Base-by-base conservation (phyloP, 2,797 vertebrate species). In the Lophotriccus pileatus region DNA sequence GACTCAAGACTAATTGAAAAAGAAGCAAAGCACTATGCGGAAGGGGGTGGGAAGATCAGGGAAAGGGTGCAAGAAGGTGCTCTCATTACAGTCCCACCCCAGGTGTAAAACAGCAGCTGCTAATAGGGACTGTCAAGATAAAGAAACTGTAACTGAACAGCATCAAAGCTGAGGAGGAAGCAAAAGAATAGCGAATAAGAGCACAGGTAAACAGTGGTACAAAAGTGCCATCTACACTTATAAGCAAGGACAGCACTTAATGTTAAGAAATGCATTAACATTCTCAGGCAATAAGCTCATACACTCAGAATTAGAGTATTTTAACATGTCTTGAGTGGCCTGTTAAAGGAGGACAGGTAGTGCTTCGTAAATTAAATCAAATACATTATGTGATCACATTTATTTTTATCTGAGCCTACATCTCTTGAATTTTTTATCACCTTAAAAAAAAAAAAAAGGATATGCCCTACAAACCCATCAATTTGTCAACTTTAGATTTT, bases 311-410 rank as follows among this genome's bases (percentile, higher is more conserved):
- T 89, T 84, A 86, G 62, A 92, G 49, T 10, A 20, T 70, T 94
- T 97, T 87, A 94, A 58, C 92, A 36, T 63, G 55, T 49, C 89
- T 96, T 76, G 81, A 94, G 90, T 90, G 85, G 84, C 84, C 88
- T 75, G 84, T 90, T 93, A 84, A 67, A 89, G 50, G 49, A 96
- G 80, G 73, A 96, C 89, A 97, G 90, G 94, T 94, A 94, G 53
- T 87, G 79, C 81, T 97, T 95, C 93, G 93, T 97, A 97, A 98
- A 97, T 97, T 97, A 97, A 97, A 96, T 96, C 85, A 97, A 96
- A 97, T 90, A 91, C 75, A 90, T 97, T 97, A 97, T 95, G 70
- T 86, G 88, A 97, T 86, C 70, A 24, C 85, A 87, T 97, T 97
- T 97, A 96, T 96, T 97, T 98, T 97, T 97, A 97, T 97, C 94